Conservation (phyloP, 2,113 vertebrate species). For the Elanus axillaris region DNA sequence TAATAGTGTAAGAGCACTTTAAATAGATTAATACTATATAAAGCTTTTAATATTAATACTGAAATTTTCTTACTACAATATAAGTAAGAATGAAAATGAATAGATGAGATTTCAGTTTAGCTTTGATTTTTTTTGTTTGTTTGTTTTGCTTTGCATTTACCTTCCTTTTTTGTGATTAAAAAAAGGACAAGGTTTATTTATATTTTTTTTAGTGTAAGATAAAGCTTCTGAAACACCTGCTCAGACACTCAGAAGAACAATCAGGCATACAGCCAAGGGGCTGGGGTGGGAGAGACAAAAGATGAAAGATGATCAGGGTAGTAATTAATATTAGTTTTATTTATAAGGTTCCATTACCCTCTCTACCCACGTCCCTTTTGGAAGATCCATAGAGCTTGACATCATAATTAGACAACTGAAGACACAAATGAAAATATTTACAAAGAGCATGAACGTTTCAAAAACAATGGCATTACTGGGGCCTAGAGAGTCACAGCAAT, state of each 20-base stretch:
- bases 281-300: background rate
- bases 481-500: background rate
- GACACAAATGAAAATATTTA: background rate
- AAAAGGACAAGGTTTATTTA: background rate
- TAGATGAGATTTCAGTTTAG: background rate
- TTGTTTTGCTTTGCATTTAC: background rate
- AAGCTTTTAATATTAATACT: background rate
- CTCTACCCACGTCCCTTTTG: background rate
- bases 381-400: background rate
- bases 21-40: background rate
- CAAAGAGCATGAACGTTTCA: accelerated
- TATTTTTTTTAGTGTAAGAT: background rate
- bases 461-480: background rate
- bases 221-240: background rate
- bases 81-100: background rate
- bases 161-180: background rate
- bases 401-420: background rate
- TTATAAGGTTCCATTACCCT: background rate
- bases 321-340: background rate
- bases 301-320: background rate
- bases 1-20: background rate
- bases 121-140: background rate
- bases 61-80: background rate
- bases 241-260: background rate
- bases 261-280: background rate